A percentile compares a stretch with the other conserved stretches of the same genome.
These are phyloP conservation scores for Pomatorhinus ruficollis DNA, from an alignment of 2,113 vertebrate species.

Conservation along the genomic window DNA sequence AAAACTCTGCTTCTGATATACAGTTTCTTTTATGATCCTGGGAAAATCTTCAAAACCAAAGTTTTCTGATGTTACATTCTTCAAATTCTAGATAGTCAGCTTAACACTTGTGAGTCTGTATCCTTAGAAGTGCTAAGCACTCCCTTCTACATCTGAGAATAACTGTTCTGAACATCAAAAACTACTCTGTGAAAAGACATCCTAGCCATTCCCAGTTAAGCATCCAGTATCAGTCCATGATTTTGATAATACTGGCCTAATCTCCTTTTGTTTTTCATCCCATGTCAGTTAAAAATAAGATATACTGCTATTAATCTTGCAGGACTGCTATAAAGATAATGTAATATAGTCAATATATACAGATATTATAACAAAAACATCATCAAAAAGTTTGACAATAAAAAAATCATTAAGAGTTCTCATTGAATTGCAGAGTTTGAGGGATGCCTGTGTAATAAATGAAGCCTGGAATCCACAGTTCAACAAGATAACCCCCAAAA, in stretches of 20 bases:
- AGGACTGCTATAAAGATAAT: conserved; percentile 50
- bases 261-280: conserved; percentile 28
- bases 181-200: background rate
- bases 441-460: background rate
- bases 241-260: background rate
- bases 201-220: conserved; percentile 29
- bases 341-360: background rate
- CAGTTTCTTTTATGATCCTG: conserved; percentile 33
- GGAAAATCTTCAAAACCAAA: conserved; percentile 28
- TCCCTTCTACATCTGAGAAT: background rate
- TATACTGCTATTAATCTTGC: background rate
- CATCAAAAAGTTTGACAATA: background rate
- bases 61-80: conserved; percentile 22
- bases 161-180: conserved; percentile 40
- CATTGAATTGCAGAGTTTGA: background rate
- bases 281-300: conserved; percentile 11
- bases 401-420: background rate
- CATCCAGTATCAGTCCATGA: background rate
- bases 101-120: conserved; percentile 6
- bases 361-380: background rate
- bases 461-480: background rate
- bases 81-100: conserved; percentile 33
- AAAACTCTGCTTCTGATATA: background rate
- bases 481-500: background rate
- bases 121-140: conserved; percentile 11